Percentiles rank a stretch among this genome's conserved stretches.
phyloP scores from a whole-genome alignment of 1,140 invertebrate genomes.

The Helicoverpa zea region DNA sequence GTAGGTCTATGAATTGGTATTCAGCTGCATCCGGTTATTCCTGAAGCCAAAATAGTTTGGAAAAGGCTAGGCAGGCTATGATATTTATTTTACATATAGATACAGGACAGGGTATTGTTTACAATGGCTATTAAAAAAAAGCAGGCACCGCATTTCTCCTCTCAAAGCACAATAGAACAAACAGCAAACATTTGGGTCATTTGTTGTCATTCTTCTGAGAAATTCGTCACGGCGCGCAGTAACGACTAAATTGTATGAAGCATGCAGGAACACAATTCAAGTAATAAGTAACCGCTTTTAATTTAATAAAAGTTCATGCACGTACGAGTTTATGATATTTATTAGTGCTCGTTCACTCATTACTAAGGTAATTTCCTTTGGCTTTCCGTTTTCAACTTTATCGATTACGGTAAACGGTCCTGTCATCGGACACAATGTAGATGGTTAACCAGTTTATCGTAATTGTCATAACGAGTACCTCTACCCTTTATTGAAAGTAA shows the following conservation, averaged over 20 bases:
- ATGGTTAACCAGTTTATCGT: conserved; percentile 18
- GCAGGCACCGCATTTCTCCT: too few species aligned
- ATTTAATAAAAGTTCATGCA: conserved; percentile 36
- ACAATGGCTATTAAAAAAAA: too few species aligned
- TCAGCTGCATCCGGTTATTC: too few species aligned
- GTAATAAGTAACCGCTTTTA: conserved; percentile 12
- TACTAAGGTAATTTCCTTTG: conserved; percentile 27
- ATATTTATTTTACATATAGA: too few species aligned
- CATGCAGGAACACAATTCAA: background rate
- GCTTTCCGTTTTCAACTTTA: conserved; percentile 25
- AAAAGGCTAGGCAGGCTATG: too few species aligned
- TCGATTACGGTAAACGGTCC: conserved; percentile 19
- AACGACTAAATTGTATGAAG: background rate
- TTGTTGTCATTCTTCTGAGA: conserved; percentile 1
- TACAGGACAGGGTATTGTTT: too few species aligned
- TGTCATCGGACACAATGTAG: conserved; percentile 33
- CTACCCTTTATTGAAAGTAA: conserved; percentile 33
- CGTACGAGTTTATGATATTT: conserved; percentile 17
- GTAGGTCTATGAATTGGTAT: too few species aligned
- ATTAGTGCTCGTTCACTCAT: conserved; percentile 32
- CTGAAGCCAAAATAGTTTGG: too few species aligned
- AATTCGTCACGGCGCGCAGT: background rate
- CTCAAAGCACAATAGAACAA: conserved; percentile 3
- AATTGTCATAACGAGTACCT: conserved; percentile 20
- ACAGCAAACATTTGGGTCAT: conserved; percentile 12